phyloP scores from a whole-genome alignment of 2,888 invertebrate genomes.

The Ommatoiulus sabulosus region DNA sequence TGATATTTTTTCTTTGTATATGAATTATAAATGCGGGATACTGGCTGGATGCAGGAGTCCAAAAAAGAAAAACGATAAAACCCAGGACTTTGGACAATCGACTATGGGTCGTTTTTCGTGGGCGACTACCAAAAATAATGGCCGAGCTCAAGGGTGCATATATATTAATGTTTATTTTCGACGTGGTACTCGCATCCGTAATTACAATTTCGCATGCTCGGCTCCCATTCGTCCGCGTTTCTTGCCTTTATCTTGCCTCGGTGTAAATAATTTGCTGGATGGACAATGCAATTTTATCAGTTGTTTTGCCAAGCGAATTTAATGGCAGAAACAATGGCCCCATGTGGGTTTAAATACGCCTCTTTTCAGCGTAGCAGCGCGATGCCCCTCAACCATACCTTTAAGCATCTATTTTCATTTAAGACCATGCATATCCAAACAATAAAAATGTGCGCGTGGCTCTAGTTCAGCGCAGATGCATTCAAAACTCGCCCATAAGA shows the following conservation, averaged over 20 bases:
- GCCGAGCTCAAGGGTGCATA: conserved; percentile 30
- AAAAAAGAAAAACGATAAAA: conserved; percentile 16
- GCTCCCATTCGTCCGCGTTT: conserved; percentile 32
- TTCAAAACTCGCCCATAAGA: conserved; percentile 1
- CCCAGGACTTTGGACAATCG: background rate
- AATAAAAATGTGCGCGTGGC: conserved; percentile 21
- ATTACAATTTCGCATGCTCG: background rate
- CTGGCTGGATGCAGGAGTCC: background rate
- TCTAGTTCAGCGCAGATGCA: background rate
- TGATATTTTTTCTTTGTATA: conserved; percentile 22
- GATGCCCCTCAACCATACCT: conserved; percentile 23
- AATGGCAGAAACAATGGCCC: conserved; percentile 45
- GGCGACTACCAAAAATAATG: background rate
- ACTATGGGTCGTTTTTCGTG: conserved; percentile 5
- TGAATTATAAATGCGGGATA: conserved; percentile 41
- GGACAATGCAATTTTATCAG: conserved; percentile 48
- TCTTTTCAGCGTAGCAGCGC: conserved; percentile 1
- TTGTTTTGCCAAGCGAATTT: conserved; percentile 48
- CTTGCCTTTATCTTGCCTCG: conserved; percentile 37
- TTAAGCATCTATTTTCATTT: conserved; percentile 41
- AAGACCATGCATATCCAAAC: conserved; percentile 30
- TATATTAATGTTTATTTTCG: conserved; percentile 44
- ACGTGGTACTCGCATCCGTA: conserved; percentile 5
- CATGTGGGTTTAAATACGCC: conserved; percentile 44
- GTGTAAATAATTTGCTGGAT: conserved; percentile 41